Conservation (phyloP, 2,888 invertebrate species). For the Chrysolina oricalcia region DNA sequence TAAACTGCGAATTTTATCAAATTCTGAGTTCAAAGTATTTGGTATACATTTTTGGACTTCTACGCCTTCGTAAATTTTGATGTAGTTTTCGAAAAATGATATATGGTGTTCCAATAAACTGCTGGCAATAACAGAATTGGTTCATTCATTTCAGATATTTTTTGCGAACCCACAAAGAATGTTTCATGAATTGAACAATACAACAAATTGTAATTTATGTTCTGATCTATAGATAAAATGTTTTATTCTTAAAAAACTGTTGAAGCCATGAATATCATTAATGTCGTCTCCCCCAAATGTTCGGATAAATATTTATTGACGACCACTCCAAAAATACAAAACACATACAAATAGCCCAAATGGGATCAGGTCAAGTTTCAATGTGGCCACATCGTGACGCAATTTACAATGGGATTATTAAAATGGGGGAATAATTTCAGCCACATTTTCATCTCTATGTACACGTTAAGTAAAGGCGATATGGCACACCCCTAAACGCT, state of each 20-base stretch:
- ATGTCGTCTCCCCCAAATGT: constrained; percentile 43
- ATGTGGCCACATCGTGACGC: constrained; percentile 61
- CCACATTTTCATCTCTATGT: constrained; percentile 39
- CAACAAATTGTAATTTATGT: constrained; percentile 31
- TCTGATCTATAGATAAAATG: background rate
- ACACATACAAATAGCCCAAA: constrained; percentile 57
- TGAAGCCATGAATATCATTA: constrained; percentile 51
- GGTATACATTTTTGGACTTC: too few species aligned
- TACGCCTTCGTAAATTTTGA: too few species aligned
- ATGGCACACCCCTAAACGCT: constrained; percentile 34
- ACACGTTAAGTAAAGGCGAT: constrained; percentile 22
- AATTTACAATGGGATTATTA: constrained; percentile 58
- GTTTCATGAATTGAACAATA: constrained; percentile 4
- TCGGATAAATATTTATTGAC: constrained; percentile 60
- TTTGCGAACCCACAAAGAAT: background rate
- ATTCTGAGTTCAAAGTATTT: too few species aligned
- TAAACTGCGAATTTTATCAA: too few species aligned
- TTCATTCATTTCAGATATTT: background rate
- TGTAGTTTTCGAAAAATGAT: too few species aligned
- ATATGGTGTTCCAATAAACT: too few species aligned
- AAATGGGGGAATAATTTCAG: constrained; percentile 41
- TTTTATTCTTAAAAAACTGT: constrained; percentile 37
- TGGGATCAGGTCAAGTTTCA: constrained; percentile 61
- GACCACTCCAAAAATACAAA: constrained; percentile 56
- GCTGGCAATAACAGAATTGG: too few species aligned